These are phyloP conservation scores for Empidonax alnorum DNA, from an alignment of 2,113 vertebrate species.

Conservation along the genomic window DNA sequence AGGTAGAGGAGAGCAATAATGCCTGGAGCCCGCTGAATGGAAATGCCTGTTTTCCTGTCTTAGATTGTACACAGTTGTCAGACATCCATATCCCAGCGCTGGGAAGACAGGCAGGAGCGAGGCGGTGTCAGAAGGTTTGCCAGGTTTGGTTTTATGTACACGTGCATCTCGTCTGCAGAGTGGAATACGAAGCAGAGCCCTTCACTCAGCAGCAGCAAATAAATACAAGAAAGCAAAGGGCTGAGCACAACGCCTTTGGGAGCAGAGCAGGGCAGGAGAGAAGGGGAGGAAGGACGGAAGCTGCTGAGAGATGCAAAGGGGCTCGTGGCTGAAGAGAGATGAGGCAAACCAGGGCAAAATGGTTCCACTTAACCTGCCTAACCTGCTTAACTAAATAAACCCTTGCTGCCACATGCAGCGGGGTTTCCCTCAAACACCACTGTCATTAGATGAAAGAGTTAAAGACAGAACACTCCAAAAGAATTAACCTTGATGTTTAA, in stretches of 20 bases:
- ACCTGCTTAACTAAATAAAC: slow-evolving; percentile 38
- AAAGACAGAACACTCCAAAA: slow-evolving; percentile 55
- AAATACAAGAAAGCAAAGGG: slow-evolving; percentile 26
- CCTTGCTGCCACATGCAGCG: background rate
- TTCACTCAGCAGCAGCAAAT: slow-evolving; percentile 42
- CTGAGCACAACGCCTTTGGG: background rate
- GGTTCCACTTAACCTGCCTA: slow-evolving; percentile 60
- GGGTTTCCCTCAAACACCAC: background rate
- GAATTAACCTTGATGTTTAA: slow-evolving; percentile 64
- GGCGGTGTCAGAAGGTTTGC: background rate
- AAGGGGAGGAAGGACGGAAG: background rate
- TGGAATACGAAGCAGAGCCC: background rate
- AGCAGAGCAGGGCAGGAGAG: background rate
- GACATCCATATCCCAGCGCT: background rate
- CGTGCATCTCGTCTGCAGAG: background rate
- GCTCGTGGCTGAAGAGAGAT: background rate
- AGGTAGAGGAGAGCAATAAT: background rate
- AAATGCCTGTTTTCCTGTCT: background rate
- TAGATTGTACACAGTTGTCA: background rate
- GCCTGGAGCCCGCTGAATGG: background rate
- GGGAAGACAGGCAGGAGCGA: background rate
- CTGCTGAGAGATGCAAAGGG: background rate
- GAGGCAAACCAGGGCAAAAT: background rate
- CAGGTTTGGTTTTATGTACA: background rate
- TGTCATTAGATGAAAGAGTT: slow-evolving; percentile 59